Evolutionary conservation across 2,797 vertebrate genomes (phyloP).

Genomic region (Danio choprae): DNA sequence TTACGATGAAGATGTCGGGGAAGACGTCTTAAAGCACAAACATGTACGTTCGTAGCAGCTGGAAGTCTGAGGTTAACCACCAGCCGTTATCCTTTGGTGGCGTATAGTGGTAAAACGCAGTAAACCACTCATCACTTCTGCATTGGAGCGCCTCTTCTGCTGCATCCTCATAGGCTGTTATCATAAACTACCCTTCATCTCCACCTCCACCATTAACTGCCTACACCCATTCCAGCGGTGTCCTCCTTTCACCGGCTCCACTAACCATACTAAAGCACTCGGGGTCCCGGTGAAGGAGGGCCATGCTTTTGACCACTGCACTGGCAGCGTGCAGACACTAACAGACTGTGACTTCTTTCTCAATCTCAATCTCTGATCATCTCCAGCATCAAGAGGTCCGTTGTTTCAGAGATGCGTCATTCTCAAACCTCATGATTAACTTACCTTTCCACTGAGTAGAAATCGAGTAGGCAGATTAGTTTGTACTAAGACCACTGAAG

Average conservation of each 20-base stretch:
- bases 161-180: constrained; percentile 23
- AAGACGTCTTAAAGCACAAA: constrained; percentile 91
- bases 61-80: constrained; percentile 62
- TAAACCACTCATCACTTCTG: constrained; percentile 47
- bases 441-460: constrained; percentile 69
- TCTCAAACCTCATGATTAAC: constrained; percentile 69
- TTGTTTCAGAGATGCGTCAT: constrained; percentile 65
- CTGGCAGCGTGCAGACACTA: constrained; percentile 68
- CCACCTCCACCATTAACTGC: constrained; percentile 42
- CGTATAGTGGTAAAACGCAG: constrained; percentile 44
- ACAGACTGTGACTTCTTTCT: constrained; percentile 71
- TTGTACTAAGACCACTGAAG: constrained; percentile 78
- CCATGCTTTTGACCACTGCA: constrained; percentile 62
- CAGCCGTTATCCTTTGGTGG: constrained; percentile 47
- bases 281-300: constrained; percentile 70
- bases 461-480: constrained; percentile 66
- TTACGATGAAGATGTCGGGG: constrained; percentile 94
- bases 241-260: constrained; percentile 70
- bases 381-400: constrained; percentile 61
- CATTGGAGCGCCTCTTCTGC: constrained; percentile 38
- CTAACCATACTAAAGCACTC: constrained; percentile 85
- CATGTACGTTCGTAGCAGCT: constrained; percentile 55
- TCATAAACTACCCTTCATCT: constrained; percentile 38
- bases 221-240: constrained; percentile 54
- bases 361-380: constrained; percentile 62